phyloP scores from a whole-genome alignment of 2,797 vertebrate species.

The Huso huso region DNA sequence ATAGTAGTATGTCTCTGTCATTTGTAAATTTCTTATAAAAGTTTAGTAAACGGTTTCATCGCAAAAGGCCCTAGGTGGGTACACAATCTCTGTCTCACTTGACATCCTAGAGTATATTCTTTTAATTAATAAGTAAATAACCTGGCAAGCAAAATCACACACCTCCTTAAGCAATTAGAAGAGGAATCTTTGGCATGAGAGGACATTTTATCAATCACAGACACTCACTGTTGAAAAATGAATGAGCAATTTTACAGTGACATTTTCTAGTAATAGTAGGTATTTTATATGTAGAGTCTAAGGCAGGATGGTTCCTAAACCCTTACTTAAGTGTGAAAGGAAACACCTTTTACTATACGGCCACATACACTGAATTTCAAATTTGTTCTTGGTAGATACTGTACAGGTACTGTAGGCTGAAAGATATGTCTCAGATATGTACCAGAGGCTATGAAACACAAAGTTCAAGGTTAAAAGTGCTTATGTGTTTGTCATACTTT shows the following conservation, averaged over 20 bases:
- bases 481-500: no score
- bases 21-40: slow-evolving; percentile 3
- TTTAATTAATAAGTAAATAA: slow-evolving; percentile 18
- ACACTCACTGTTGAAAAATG: neutral
- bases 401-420: no score
- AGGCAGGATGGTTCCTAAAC: no score
- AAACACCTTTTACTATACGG: no score
- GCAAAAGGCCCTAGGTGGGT: neutral
- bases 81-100: slow-evolving; percentile 5
- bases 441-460: no score
- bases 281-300: neutral
- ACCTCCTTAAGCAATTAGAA: slow-evolving; percentile 9
- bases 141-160: slow-evolving; percentile 7
- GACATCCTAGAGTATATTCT: slow-evolving; percentile 5
- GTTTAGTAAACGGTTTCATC: slow-evolving; percentile 3
- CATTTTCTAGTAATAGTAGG: neutral
- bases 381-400: no score
- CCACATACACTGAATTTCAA: neutral
- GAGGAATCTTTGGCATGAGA: slow-evolving; percentile 1
- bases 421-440: no score
- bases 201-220: slow-evolving; percentile 11
- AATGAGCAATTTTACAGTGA: slow-evolving; percentile 9
- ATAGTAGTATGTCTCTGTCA: slow-evolving; percentile 10
- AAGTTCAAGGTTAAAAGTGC: no score
- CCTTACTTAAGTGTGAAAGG: neutral